Percentiles rank a stretch among this genome's conserved stretches.
phyloP scores from a whole-genome alignment of 2,797 vertebrate genomes.

The Sciaenops ocellatus region DNA sequence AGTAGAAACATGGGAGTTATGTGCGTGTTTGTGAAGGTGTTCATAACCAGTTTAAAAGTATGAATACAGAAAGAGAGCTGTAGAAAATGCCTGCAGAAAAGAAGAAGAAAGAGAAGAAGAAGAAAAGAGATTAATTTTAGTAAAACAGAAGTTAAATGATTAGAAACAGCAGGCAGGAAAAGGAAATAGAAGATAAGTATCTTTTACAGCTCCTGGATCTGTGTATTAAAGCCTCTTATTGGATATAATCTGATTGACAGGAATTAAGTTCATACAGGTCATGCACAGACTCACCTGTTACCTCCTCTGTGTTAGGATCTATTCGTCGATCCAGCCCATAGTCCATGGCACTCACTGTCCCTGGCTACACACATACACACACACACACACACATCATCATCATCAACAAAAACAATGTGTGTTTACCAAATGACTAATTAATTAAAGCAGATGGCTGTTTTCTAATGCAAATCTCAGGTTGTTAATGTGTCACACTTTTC shows the following conservation, averaged over 20 bases:
- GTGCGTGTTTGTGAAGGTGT: slow-evolving; percentile 9
- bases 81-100: slow-evolving; percentile 65
- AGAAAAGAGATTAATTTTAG: neutral
- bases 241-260: slow-evolving; percentile 71
- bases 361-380: slow-evolving; percentile 85
- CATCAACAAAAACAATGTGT: slow-evolving; percentile 25
- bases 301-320: slow-evolving; percentile 91
- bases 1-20: neutral
- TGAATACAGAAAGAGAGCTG: slow-evolving; percentile 47
- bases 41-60: slow-evolving; percentile 30
- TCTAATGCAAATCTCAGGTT: slow-evolving; percentile 54
- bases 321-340: slow-evolving; percentile 90
- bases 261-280: slow-evolving; percentile 63
- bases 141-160: slow-evolving; percentile 29
- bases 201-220: slow-evolving; percentile 27
- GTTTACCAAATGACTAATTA: slow-evolving; percentile 45
- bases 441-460: slow-evolving; percentile 57
- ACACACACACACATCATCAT: slow-evolving; percentile 12
- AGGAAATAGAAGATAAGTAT: slow-evolving; percentile 16
- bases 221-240: slow-evolving; percentile 78
- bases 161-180: slow-evolving; percentile 12
- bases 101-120: slow-evolving; percentile 17
- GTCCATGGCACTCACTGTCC: slow-evolving; percentile 90
- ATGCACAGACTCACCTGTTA: slow-evolving; percentile 90
- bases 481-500: slow-evolving; percentile 24